Conservation (phyloP, 2,113 vertebrate species). For the Zosterops japonicus region DNA sequence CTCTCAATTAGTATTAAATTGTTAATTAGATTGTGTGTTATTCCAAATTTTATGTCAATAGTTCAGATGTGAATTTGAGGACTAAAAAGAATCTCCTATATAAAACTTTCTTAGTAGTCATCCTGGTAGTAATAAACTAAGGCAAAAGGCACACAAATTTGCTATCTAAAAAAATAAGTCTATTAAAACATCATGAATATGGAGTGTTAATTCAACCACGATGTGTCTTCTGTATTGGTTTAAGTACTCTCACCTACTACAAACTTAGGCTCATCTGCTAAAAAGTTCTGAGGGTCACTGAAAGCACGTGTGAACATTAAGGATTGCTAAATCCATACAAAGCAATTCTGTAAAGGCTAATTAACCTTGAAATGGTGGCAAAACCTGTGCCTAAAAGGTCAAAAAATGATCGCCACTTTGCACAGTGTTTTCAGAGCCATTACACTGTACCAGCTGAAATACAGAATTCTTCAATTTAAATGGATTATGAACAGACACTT, state of each 20-base stretch:
- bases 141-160: neutral
- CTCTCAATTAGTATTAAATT: neutral
- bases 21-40: neutral
- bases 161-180: neutral
- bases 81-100: neutral
- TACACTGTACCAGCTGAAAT: neutral
- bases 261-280: neutral
- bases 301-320: neutral
- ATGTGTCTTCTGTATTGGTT: neutral
- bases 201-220: rapidly evolving
- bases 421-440: neutral
- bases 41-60: neutral
- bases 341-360: neutral
- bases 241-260: neutral
- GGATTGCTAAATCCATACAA: neutral
- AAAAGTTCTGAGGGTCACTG: neutral
- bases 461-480: neutral
- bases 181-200: neutral
- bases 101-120: neutral
- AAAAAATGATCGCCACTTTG: neutral
- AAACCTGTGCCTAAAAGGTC: neutral
- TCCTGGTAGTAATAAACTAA: neutral
- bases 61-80: neutral
- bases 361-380: neutral
- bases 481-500: neutral